Percentiles rank a stretch among this genome's conserved stretches.
Conservation (phyloP, 2,797 vertebrate species). For the Echiichthys vipera region DNA sequence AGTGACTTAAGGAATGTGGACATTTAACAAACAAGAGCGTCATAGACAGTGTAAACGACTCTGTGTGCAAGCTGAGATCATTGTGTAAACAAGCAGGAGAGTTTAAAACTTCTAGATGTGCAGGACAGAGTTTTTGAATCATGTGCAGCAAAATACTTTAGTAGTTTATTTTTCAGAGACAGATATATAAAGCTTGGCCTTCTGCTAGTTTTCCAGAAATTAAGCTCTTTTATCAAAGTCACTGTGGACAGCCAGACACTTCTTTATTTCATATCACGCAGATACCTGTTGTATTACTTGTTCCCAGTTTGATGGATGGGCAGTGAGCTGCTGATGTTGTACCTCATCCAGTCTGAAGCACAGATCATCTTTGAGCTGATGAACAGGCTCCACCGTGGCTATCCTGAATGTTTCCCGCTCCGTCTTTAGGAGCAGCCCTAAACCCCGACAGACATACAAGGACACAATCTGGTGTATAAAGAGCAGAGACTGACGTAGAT, state of each 20-base stretch:
- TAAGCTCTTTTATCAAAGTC: background rate
- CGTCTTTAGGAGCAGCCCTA: slow-evolving; percentile 84
- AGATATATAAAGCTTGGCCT: no score
- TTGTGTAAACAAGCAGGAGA: slow-evolving; percentile 31
- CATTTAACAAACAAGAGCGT: slow-evolving; percentile 60
- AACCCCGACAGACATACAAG: slow-evolving; percentile 33
- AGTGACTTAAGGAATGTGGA: slow-evolving; percentile 52
- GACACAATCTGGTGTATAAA: slow-evolving; percentile 13
- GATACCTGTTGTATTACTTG: slow-evolving; percentile 88
- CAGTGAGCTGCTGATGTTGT: slow-evolving; percentile 43
- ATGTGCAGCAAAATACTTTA: no score
- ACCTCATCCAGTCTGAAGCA: slow-evolving; percentile 80
- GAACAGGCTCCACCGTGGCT: slow-evolving; percentile 85
- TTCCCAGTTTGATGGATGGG: slow-evolving; percentile 65
- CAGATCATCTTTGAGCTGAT: slow-evolving; percentile 88
- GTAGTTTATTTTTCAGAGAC: no score
- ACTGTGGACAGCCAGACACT: background rate
- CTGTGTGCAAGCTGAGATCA: slow-evolving; percentile 35
- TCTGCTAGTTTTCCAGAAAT: background rate
- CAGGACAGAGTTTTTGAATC: slow-evolving; percentile 19
- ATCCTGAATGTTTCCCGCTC: slow-evolving; percentile 80
- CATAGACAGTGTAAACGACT: slow-evolving; percentile 30
- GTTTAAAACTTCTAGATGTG: slow-evolving; percentile 28
- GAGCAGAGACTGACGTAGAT: background rate
- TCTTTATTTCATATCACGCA: slow-evolving; percentile 7